A percentile compares a stretch with the other conserved stretches of the same genome.
phyloP scores from a whole-genome alignment of 2,113 vertebrate genomes.

The Halichoerus grypus region DNA sequence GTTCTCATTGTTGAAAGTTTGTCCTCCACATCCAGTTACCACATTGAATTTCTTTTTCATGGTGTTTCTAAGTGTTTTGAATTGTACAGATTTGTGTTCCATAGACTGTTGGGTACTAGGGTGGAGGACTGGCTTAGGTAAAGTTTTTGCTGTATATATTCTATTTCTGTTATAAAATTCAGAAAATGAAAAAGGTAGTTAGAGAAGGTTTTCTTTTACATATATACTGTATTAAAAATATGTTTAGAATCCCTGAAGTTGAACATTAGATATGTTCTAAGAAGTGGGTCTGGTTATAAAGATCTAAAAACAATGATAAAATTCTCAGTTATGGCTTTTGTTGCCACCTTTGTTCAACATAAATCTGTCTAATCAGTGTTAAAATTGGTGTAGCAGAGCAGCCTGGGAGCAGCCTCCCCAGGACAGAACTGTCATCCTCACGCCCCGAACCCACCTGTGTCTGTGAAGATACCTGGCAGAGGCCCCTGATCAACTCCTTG shows the following conservation, averaged over 20 bases:
- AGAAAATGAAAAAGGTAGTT: conserved; percentile 1
- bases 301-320: not conserved
- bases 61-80: not conserved
- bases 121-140: not conserved
- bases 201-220: not conserved
- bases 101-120: not conserved
- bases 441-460: not conserved
- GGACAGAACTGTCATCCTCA: not conserved
- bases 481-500: not conserved
- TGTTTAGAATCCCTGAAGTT: conserved; percentile 25
- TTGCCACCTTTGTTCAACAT: not conserved
- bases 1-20: conserved; percentile 28
- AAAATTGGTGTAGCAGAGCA: not conserved
- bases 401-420: not conserved
- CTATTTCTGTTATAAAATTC: conserved; percentile 17
- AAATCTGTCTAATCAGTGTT: not conserved
- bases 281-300: conserved; percentile 1
- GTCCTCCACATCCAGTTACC: not conserved
- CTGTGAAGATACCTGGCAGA: not conserved
- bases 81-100: not conserved
- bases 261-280: not conserved
- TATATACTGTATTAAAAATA: conserved; percentile 14
- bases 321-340: not conserved
- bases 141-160: not conserved
- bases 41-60: not conserved